Evolutionary conservation across 2,113 vertebrate species (phyloP), one percentile per base, ranked within the genome.

Genomic region (Cyrtonyx montezumae): DNA sequence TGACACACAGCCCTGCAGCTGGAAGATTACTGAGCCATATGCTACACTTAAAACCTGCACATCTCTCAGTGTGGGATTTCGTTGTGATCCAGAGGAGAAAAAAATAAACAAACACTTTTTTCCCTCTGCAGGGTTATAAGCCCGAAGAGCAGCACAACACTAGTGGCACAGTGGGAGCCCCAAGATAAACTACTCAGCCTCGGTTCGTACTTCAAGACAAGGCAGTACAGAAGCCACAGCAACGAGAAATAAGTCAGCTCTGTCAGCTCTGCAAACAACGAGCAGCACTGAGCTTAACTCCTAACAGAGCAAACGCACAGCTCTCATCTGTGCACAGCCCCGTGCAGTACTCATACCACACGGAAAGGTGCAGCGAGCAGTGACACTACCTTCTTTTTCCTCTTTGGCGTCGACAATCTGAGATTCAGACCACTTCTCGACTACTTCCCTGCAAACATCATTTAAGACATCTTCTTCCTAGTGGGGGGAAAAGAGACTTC

Each of bases 401-500:
- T 97, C 97, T 93, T 96, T 93, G 63, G 96, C 89, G 32, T 94
- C 94, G 45, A 96, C 84, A 79, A 56, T 97, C 75, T 97, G 97
- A 14, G 96, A 90, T 51, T 99, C 98, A 6, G 97, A 97, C 99
- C 99, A 99, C 80, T 98, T 98, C 65, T 98, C 94, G 61, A 99
- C 97, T 45, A 99, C 99, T 95, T 99, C 98, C 89, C 97, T 98
- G 97, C 99, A 99, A 63, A 99, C 97, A 40, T 98, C 97, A 12
- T 97, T 97, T 42, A 99, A 76, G 1, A 98, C 96, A 83, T 99
- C 99, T 97, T 99, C 99, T 77, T 99, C 99, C 99, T 99, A 80
- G 80, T 61, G 43, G 94, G 55, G 55, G 87, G 85, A 96, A 88
- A 71, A 83, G 81, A 95, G 55, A 88, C 28, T 80, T 36, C 78